These are phyloP conservation scores for Polymixis flavicincta DNA, from an alignment of 2,888 invertebrate genomes.

Conservation along the genomic window DNA sequence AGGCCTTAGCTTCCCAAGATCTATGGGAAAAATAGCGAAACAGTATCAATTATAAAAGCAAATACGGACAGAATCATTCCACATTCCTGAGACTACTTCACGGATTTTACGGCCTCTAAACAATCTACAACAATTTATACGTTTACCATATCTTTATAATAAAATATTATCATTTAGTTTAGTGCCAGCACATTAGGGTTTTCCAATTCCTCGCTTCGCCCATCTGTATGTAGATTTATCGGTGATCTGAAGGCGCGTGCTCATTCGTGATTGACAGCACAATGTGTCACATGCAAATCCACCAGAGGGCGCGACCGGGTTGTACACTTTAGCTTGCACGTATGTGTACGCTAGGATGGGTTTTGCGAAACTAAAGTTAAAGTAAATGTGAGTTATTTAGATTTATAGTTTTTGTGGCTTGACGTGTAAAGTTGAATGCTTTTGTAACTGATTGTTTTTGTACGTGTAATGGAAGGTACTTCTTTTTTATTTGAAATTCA, in stretches of 20 bases:
- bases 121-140: conserved; percentile 41
- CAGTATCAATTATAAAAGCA: conserved; percentile 50
- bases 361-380: conserved; percentile 54
- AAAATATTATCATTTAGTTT: conserved; percentile 68
- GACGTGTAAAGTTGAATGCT: conserved; percentile 50
- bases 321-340: conserved; percentile 63
- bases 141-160: conserved; percentile 47
- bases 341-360: conserved; percentile 55
- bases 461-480: conserved; percentile 21
- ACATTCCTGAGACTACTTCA: conserved; percentile 49
- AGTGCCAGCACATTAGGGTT: conserved; percentile 77
- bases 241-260: conserved; percentile 78
- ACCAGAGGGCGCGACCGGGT: conserved; percentile 71
- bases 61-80: conserved; percentile 35
- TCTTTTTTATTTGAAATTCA: conserved; percentile 15
- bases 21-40: conserved; percentile 47
- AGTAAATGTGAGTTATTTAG: conserved; percentile 53
- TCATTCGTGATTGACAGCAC: conserved; percentile 83
- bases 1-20: conserved; percentile 30
- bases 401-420: conserved; percentile 63
- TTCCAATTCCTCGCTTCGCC: conserved; percentile 68
- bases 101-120: conserved; percentile 25
- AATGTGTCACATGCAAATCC: conserved; percentile 84
- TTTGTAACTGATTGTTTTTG: conserved; percentile 50
- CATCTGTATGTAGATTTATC: conserved; percentile 80